A percentile compares a stretch with the other conserved stretches of the same genome.
These are phyloP conservation scores for Paradisaea rubra DNA, from an alignment of 2,113 vertebrate species.

Conservation along the genomic window DNA sequence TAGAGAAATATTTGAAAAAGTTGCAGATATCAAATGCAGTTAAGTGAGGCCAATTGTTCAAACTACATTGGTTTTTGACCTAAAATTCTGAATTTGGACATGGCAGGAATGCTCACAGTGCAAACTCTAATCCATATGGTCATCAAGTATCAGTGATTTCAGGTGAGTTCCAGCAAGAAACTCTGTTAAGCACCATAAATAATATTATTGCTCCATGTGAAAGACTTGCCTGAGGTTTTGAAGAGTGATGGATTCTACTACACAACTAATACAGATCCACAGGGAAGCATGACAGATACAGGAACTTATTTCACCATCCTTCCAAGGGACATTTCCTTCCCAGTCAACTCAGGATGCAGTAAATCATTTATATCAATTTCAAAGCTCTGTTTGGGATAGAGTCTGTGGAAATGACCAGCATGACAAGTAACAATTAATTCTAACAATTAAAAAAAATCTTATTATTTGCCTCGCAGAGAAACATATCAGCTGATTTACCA, in stretches of 20 bases:
- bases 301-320: neutral
- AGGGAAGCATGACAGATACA: neutral
- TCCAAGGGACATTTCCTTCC: neutral
- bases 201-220: neutral
- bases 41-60: neutral
- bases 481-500: neutral
- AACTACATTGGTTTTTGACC: accelerated
- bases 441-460: neutral
- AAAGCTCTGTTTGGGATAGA: neutral
- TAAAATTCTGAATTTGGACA: neutral
- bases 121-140: neutral
- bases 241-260: neutral
- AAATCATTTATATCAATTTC: neutral
- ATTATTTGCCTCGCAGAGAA: neutral
- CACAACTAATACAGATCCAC: neutral
- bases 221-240: neutral
- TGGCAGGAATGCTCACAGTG: neutral
- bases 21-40: neutral
- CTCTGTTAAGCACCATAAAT: neutral
- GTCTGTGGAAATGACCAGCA: neutral
- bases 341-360: neutral
- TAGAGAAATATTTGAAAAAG: neutral
- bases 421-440: neutral
- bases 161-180: neutral
- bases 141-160: neutral